Evolutionary conservation across 2,113 vertebrate species (phyloP), one percentile per base, ranked within the genome.

Genomic region (Columbina picui): DNA sequence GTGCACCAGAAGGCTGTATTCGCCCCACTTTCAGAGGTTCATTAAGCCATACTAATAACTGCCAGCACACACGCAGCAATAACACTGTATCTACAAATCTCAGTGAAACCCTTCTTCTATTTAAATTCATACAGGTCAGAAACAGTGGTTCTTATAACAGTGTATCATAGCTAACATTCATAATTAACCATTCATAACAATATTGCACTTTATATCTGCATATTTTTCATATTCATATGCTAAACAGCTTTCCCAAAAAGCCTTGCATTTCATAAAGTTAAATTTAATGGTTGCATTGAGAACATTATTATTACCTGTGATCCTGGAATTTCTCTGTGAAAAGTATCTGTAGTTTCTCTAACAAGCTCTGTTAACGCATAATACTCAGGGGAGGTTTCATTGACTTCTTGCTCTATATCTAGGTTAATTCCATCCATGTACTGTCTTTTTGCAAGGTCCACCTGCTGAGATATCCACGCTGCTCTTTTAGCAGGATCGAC

Each of bases 371-470:
- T 99, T 96, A 99, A 92, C 60, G 99, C 99, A 38, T 98, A 90
- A 95, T 99, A 99, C 94, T 99, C 98, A 6, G 98, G 96, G 3
- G 99, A 99, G 27, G 81, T 96, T 63, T 96, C 82, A 1, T 97
- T 97, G 75, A 99, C 98, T 41, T 97, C 98, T 85, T 99, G 98
- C 82, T 99, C 99, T 95, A 99, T 98, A 93, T 99, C 99, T 71
- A 99, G 89, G 97, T 99, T 99, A 97, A 99, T 99, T 69, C 99
- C 99, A 94, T 99, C 99, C 99, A 99, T 99, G 79, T 99, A 98
- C 83, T 99, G 99, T 3, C 53, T 97, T 98, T 99, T 99, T 50
- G 99, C 99, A 96, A 99, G 96, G 34, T 97, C 81, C 76, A 99
- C 94, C 82, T 99, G 98, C 34, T 98, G 97, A 34, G 90, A 96